These are phyloP conservation scores for Catamblyrhynchus diadema DNA, from an alignment of 2,797 vertebrate species.

Conservation along the genomic window DNA sequence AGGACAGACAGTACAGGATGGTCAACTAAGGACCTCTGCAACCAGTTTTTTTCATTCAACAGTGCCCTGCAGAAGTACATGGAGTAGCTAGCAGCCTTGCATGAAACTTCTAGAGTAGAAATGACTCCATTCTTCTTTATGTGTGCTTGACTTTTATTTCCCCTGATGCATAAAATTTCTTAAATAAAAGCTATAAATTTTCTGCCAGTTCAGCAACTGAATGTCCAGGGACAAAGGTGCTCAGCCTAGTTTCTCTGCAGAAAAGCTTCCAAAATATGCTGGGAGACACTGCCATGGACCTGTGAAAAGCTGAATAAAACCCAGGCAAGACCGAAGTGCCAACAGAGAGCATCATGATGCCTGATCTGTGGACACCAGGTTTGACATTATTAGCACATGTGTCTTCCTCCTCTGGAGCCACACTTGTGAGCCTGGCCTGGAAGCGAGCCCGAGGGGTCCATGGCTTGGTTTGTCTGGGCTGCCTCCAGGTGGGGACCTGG, in stretches of 20 bases:
- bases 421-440: not conserved
- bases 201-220: not conserved
- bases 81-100: not conserved
- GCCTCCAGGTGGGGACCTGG: not conserved
- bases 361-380: not conserved
- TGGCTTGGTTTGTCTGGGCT: not conserved
- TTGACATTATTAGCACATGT: not conserved
- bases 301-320: not conserved
- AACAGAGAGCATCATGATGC: not conserved
- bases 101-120: not conserved
- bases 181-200: not conserved
- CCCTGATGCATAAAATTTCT: not conserved
- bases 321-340: not conserved
- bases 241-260: not conserved
- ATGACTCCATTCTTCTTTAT: not conserved
- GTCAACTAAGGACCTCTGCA: not conserved
- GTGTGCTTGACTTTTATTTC: not conserved
- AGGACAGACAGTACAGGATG: not conserved
- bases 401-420: not conserved
- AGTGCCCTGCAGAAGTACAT: not conserved
- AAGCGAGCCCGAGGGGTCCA: not conserved
- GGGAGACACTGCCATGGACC: not conserved
- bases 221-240: not conserved
- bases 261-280: not conserved
- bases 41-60: not conserved